Evolutionary conservation across 2,113 vertebrate species (phyloP), one percentile per base, ranked within the genome.

Genomic region (Scalopus aquaticus): DNA sequence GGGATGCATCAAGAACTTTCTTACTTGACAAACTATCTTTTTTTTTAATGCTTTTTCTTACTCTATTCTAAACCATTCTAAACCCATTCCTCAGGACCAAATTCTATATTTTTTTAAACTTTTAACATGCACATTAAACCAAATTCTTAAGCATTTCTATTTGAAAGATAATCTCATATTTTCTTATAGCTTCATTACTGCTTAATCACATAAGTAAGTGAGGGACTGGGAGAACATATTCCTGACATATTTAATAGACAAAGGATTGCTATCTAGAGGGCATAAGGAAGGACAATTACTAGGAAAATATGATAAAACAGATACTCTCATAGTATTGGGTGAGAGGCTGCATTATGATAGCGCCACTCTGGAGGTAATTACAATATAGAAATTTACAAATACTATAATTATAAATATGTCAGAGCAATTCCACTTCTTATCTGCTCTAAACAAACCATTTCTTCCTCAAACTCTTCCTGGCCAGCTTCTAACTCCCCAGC

Each of bases 91-190:
- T 86, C 5, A 42, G 39, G 49, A 81, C 46, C 20, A 90, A 88
- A 58, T 62, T 39, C 7, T 5, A 73, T 19, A 35, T 17, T 17
- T 7, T 56, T 62, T 51, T 60, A 26, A 10, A 32, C n/a, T 80
- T 93, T 73, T 62, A n/a, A 65, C 16, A 51, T 42, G 78, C 49
- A 64, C 19, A 82, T 92, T 86, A 91, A 72, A 85, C 32, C 73
- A 42, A 51, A 54, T 73, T 74, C 35, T 30, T 78, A 72, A 60
- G 54, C 58, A 37, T 77, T 77, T 51, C 6, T 83, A 89, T 86
- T 56, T 62, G 54, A 79, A 16, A 76, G 20, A 73, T 60, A 58
- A 88, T 19, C 9, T 76, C 9, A 19, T 73, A 35, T 69, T 69
- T 35, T 37, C n/a, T 35, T 69, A 35, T 78, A 56, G 73, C 6